Base-by-base conservation (phyloP, 2,797 vertebrate species). In the Coregonus sp. region DNA sequence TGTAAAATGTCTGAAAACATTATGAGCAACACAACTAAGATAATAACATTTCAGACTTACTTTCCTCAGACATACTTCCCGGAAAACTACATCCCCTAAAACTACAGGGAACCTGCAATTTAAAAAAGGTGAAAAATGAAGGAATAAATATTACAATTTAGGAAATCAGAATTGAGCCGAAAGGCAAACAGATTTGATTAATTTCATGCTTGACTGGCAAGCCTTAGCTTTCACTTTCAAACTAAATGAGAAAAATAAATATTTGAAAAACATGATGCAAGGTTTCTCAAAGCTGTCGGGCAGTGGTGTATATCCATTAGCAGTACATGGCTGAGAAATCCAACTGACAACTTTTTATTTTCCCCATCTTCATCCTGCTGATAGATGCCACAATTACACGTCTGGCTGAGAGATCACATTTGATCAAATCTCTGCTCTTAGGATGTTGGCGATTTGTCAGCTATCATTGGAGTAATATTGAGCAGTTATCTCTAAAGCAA, bases 191-290 rank as follows among this genome's bases (percentile, higher is more conserved):
- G 71, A 84, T 89, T 83, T 87, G 77, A 78, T 78, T 90, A 77
- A 86, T 91, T 88, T 89, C 84, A 88, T 81, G 82, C 86, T 82
- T 79, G 81, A 89, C 82, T 90, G 85, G 80, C 80, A 79, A 80
- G 77, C 35, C 70, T 76, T 52, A 84, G 84, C 80, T 80, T 84
- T 79, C 76, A 75, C 83, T 86, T 87, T 81, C 70, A 85, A 81
- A 88, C 81, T 85, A 87, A 88, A 88, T 84, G 80, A 89, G 76
- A 87, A 86, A 89, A 92, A 88, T 86, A 83, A 78, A 86, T 86
- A 86, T 90, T 85, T 88, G 78, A 90, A 86, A 89, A 89, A 84
- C 82, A 90, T 80, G 84, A 87, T 84, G 86, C 85, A 84, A 81
- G 80, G 84, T 78, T 86, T 88, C 72, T 80, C 84, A 80, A 84